phyloP scores from a whole-genome alignment of 2,797 vertebrate genomes.

The Phataginus tetradactyla region DNA sequence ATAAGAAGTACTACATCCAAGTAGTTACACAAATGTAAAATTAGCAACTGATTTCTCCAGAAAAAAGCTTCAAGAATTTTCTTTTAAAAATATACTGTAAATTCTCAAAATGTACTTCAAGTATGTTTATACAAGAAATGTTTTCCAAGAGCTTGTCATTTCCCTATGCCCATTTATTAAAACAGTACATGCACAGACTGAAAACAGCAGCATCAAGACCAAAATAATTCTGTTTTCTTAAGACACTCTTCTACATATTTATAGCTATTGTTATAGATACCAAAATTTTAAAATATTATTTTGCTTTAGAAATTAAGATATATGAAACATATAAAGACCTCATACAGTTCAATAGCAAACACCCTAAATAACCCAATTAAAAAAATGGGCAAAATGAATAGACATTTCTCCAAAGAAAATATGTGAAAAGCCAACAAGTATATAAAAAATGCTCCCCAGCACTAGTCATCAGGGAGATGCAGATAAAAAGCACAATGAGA shows the following conservation, averaged over 20 bases:
- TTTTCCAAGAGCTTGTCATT: conserved; percentile 9
- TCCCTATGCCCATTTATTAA: neutral
- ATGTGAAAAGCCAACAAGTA: neutral
- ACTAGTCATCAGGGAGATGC: neutral
- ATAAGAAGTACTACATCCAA: neutral
- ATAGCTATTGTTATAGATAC: neutral
- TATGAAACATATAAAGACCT: neutral
- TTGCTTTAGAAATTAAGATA: conserved; percentile 46
- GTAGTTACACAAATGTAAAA: conserved; percentile 4
- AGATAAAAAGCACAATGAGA: neutral
- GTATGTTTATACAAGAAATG: neutral
- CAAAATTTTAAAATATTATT: conserved; percentile 17
- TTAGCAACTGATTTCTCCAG: neutral
- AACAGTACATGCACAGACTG: neutral
- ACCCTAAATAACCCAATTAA: neutral
- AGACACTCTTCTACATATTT: conserved; percentile 6
- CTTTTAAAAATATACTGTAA: conserved; percentile 20
- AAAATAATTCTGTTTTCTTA: conserved; percentile 40
- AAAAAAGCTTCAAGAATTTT: conserved; percentile 43
- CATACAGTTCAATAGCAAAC: neutral
- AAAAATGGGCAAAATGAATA: neutral
- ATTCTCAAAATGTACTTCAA: neutral
- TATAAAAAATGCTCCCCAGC: neutral
- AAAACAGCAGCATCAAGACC: neutral
- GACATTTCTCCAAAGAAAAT: neutral